Conservation (phyloP, 2,113 vertebrate species). For the Ramphastos sulfuratus region DNA sequence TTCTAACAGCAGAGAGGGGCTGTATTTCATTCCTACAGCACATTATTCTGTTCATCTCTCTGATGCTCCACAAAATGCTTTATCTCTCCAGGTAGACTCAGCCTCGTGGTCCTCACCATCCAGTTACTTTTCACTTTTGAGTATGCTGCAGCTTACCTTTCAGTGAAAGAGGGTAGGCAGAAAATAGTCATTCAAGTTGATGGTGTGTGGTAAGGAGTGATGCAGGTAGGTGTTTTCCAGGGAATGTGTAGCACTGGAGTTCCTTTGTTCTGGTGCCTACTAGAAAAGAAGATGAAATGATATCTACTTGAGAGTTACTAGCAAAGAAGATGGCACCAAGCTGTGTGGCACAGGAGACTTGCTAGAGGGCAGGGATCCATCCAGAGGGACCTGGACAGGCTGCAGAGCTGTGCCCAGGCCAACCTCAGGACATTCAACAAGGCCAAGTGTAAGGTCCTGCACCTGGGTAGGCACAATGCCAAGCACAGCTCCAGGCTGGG, state of each 20-base stretch:
- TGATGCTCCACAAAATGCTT: constrained; percentile 34
- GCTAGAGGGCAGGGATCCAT: too few species aligned
- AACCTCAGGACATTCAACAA: too few species aligned
- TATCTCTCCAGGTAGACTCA: constrained; percentile 19
- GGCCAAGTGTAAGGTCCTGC: too few species aligned
- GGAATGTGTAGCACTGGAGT: neutral
- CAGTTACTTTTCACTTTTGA: constrained; percentile 26
- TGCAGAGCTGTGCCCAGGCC: too few species aligned
- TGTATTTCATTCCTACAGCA: neutral
- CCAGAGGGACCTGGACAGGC: too few species aligned
- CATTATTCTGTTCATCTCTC: constrained; percentile 15
- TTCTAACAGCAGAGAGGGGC: neutral
- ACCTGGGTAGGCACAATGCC: too few species aligned
- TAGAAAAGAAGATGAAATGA: neutral
- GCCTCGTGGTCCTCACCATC: neutral
- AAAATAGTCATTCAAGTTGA: neutral
- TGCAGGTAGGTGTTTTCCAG: neutral
- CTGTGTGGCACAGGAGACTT: too few species aligned
- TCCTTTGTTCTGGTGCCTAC: neutral
- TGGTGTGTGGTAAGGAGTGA: neutral
- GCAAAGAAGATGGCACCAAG: too few species aligned
- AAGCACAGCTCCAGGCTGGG: too few species aligned
- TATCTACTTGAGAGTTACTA: neutral
- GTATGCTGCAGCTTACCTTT: neutral
- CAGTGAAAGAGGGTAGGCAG: neutral